These are phyloP conservation scores for Spodoptera litura DNA, from an alignment of 1,140 invertebrate genomes.

Conservation along the genomic window DNA sequence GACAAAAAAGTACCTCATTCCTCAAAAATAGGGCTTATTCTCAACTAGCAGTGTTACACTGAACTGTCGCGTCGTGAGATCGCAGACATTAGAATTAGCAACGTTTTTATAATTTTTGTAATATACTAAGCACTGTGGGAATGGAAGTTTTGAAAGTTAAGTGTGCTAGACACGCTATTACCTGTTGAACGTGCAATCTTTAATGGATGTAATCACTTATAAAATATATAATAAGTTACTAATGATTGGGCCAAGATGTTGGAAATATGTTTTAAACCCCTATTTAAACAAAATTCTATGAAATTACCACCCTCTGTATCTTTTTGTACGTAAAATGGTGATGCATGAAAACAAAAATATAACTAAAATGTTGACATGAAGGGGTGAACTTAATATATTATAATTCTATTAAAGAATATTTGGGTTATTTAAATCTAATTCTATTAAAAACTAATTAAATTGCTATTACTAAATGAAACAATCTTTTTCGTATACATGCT, in stretches of 20 bases:
- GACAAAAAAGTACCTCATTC: too few relatives aligned
- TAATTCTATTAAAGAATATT: neutral
- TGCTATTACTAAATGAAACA: constrained; percentile 7
- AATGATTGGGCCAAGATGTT: neutral
- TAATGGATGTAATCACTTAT: constrained; percentile 8
- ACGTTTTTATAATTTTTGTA: constrained; percentile 31
- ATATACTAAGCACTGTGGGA: constrained; percentile 18
- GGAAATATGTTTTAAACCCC: neutral
- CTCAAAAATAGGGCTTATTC: too few relatives aligned
- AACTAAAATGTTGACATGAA: neutral
- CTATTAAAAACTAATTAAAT: neutral
- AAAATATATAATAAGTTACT: neutral
- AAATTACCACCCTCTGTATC: too few relatives aligned
- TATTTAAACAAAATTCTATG: neutral
- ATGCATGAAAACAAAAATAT: neutral
- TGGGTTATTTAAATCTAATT: neutral
- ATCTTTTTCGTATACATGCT: too few relatives aligned
- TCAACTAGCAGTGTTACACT: too few relatives aligned
- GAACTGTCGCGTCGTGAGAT: neutral
- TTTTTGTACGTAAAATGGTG: neutral
- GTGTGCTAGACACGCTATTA: constrained; percentile 13
- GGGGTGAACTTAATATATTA: neutral
- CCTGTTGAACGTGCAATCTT: constrained; percentile 35
- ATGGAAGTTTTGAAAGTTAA: constrained; percentile 14
- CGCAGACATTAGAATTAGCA: constrained; percentile 7